Base-by-base conservation (phyloP, 2,113 vertebrate species). In the Pelmatolapia mariae region DNA sequence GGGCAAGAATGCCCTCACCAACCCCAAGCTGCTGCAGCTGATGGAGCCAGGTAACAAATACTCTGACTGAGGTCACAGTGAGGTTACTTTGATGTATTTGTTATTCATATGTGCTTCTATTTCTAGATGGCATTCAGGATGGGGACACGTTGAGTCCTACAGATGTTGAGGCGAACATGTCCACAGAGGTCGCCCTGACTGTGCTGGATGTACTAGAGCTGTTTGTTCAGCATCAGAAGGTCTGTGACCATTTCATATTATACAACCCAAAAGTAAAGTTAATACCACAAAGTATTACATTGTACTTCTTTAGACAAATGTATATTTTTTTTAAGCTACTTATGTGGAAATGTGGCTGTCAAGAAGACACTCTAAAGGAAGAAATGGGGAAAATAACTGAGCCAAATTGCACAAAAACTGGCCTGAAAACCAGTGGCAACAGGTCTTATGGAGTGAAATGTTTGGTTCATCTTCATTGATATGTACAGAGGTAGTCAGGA, bases 21-120 rank as follows among this genome's bases (percentile, higher is more conserved):
- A 99, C 91, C 98, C 98, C 56, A 99, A 99, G 91, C 97, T 99
- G 73, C 94, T 99, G 82, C 98, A 99, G 92, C 98, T 99, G 97
- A 97, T 99, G 95, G 99, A 99, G 61, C 97, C 96, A 59, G 98
- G 96, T 96, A 90, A 86, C 94, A 86, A 96, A 96, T 96, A 47
- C 26, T 22, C 18, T 40, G 15, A 56, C 33, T 29, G 3, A 76
- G 16, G 10, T 16, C 9, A 31, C 2, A 54, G 2, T 11, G 8
- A 36, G 45, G 12, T 52, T 19, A 8, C 15, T 68, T 47, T 47
- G 26, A 22, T 47, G 9, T 4, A 81, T 80, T 29, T 50, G 7
- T 79, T 66, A 52, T 29, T 83, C 11, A 50, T 52, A 6, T 61
- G 1, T 82, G 18, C 19, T 84, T 87, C 12, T 92, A n/a, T 85